Conservation (phyloP, 2,113 vertebrate species). For the Corythaixoides concolor region DNA sequence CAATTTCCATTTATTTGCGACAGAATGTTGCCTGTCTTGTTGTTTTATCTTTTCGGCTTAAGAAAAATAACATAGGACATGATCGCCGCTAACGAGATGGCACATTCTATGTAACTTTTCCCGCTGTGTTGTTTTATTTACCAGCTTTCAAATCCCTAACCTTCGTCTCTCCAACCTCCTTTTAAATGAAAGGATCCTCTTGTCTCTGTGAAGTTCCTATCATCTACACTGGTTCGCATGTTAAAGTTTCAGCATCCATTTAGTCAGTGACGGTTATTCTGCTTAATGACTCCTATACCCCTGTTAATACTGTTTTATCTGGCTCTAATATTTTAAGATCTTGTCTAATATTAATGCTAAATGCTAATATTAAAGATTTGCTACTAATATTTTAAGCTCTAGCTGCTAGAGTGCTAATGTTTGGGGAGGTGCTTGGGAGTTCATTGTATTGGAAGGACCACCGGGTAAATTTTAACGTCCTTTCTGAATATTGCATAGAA, state of each 20-base stretch:
- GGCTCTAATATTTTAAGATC: slow-evolving; percentile 61
- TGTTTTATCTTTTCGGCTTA: slow-evolving; percentile 60
- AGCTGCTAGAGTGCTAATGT: background rate
- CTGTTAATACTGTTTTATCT: slow-evolving; percentile 57
- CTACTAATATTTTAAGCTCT: slow-evolving; percentile 48
- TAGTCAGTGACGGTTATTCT: slow-evolving; percentile 37
- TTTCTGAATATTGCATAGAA: background rate
- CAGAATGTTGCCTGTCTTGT: slow-evolving; percentile 47
- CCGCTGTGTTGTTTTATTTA: slow-evolving; percentile 67
- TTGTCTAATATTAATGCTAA: slow-evolving; percentile 60
- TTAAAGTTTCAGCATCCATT: slow-evolving; percentile 55
- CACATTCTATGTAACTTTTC: slow-evolving; percentile 48
- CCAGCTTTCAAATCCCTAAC: slow-evolving; percentile 64
- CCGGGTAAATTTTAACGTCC: background rate
- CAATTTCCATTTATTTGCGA: slow-evolving; percentile 54
- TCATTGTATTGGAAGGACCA: background rate
- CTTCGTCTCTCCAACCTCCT: slow-evolving; percentile 57
- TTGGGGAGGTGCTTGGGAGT: slow-evolving; percentile 4
- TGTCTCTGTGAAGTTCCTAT: slow-evolving; percentile 57
- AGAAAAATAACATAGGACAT: slow-evolving; percentile 48
- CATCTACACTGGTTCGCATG: slow-evolving; percentile 37
- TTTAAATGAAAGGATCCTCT: slow-evolving; percentile 64
- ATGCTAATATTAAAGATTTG: slow-evolving; percentile 50
- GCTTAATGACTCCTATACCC: slow-evolving; percentile 60
- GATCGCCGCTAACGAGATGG: slow-evolving; percentile 52